phyloP scores from a whole-genome alignment of 2,113 vertebrate genomes.

The Globicephala melas region DNA sequence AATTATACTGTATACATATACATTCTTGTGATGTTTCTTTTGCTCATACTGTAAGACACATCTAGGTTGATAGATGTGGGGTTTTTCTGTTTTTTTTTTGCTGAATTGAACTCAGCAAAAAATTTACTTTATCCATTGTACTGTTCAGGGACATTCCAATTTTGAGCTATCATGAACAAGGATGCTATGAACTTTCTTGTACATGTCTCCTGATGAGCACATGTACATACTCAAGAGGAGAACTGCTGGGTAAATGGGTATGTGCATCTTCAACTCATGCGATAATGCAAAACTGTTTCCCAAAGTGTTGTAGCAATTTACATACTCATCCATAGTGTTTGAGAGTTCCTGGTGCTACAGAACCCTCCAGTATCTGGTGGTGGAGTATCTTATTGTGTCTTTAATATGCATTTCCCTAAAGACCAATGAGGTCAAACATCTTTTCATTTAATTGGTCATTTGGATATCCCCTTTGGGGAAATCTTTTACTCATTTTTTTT shows the following conservation, averaged over 20 bases:
- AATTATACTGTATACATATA: neutral
- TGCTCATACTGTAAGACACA: neutral
- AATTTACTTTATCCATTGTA: neutral
- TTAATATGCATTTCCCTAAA: neutral
- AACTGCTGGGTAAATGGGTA: neutral
- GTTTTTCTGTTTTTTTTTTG: neutral
- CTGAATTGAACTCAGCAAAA: neutral
- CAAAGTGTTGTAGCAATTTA: neutral
- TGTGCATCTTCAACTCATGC: neutral
- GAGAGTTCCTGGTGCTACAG: neutral
- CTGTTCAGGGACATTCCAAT: neutral
- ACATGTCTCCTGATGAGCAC: neutral
- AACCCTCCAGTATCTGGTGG: neutral
- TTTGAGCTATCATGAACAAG: neutral
- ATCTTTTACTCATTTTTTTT: neutral
- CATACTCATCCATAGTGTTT: neutral
- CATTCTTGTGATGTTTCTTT: neutral
- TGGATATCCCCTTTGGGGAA: neutral
- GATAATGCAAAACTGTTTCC: neutral
- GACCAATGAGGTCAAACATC: neutral
- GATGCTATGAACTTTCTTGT: neutral
- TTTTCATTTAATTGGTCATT: neutral
- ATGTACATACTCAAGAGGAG: neutral
- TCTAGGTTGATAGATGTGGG: neutral
- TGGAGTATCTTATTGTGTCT: neutral